Evolutionary conservation across 2,797 vertebrate genomes (phyloP), one percentile per base, ranked within the genome.

Genomic region (Caiman crocodilus): DNA sequence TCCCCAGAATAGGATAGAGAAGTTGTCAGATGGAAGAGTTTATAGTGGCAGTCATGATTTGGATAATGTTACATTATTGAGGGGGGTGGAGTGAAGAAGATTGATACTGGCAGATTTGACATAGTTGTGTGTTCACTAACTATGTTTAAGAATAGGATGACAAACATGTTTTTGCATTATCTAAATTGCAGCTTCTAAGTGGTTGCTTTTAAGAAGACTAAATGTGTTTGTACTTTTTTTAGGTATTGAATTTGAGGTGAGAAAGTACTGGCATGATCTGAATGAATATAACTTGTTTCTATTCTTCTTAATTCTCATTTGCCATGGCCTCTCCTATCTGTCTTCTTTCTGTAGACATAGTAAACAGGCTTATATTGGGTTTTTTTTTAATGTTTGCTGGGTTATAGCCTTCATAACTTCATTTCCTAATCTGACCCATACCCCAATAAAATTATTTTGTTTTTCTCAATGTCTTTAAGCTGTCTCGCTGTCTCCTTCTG

Each of bases 71-170:
- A 71, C 78, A 79, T 91, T 76, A 57, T 20, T 85, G 65, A 58
- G 32, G 58, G 90, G 80, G 60, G 28, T 91, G 73, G 81, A 83
- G 15, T 89, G 77, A 84, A 83, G 90, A 85, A 56, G 92, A 56
- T 0, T 61, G 71, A 42, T 78, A 59, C 59, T 61, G 84, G 67
- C 64, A 77, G 42, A 35, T 93, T 42, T 50, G n/a, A 12, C 18
- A 2, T 28, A 30, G 56, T 60, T 65, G 8, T 16, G 2, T 78
- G 32, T 79, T 94, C 32, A 5, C 21, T n/a, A 21, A 18, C 71
- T 28, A 18, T 61, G 2, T 60, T 80, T 85, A 78, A 78, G 55
- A 74, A 85, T 58, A 58, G 35, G 30, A 57, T 63, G 86, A 74
- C 28, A 84, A 85, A 30, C 0, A 2, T 58, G 17, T 56, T 78